Percentiles rank a stretch among this genome's conserved stretches.
Evolutionary conservation across 2,113 vertebrate genomes (phyloP).

Genomic region (Rhinichthys klamathensis): DNA sequence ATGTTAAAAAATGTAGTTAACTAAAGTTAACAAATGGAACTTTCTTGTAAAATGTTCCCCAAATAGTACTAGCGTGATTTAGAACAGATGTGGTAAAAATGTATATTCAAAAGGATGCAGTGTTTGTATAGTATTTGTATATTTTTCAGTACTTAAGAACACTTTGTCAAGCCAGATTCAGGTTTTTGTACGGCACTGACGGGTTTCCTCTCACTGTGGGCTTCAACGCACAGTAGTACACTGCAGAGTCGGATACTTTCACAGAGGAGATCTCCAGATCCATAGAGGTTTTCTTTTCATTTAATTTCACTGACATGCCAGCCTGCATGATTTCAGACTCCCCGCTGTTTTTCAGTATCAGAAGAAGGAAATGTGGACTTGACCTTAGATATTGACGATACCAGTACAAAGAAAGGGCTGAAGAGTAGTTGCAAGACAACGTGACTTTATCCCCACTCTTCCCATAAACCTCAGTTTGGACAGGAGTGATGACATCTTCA

Average conservation of each 20-base stretch:
- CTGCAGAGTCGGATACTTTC: constrained; percentile 5
- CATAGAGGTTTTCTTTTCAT: not conserved
- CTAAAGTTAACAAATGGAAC: no score
- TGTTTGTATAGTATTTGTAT: not conserved
- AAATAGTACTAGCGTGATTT: not conserved
- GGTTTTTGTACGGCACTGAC: constrained; percentile 50
- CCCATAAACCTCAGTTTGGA: not conserved
- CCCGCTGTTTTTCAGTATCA: not conserved
- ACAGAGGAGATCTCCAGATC: constrained; percentile 10
- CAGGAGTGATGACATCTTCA: constrained; percentile 29
- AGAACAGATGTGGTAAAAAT: not conserved
- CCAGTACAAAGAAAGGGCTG: constrained; percentile 10
- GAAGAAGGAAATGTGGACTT: not conserved
- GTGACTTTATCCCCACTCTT: not conserved
- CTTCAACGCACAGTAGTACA: constrained; percentile 29
- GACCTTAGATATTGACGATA: constrained; percentile 25
- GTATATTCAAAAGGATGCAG: not conserved
- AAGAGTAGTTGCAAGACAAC: constrained; percentile 6
- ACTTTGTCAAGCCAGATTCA: not conserved
- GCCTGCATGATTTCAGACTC: not conserved
- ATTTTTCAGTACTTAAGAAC: not conserved
- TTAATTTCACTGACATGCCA: constrained; percentile 5
- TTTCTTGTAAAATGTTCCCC: no score
- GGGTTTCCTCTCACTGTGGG: constrained; percentile 36
- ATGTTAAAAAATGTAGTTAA: no score